A percentile compares a stretch with the other conserved stretches of the same genome.
Evolutionary conservation across 92 coral and sea anemone genomes (phyloP).

Genomic region (Meandrina meandrites): DNA sequence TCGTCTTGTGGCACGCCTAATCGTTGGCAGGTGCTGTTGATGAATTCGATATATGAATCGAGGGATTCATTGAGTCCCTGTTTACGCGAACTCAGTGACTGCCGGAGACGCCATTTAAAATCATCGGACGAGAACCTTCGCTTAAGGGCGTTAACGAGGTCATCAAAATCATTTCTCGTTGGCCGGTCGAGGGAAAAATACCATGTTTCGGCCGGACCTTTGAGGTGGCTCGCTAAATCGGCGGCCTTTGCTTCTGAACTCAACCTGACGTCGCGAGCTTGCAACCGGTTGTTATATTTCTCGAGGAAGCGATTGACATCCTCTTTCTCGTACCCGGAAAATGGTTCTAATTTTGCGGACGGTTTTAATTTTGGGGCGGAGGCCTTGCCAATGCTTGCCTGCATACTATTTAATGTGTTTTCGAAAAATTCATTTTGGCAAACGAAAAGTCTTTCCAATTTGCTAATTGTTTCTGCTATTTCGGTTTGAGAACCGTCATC

Average conservation of each 20-base stretch:
- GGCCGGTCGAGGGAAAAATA: neutral
- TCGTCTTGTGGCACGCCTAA: neutral
- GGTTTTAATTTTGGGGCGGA: too few relatives aligned
- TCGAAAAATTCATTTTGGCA: too few relatives aligned
- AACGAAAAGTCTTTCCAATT: too few relatives aligned
- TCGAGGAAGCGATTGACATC: conserved; percentile 2
- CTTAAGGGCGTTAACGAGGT: neutral
- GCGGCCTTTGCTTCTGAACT: neutral
- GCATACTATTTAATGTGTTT: too few relatives aligned
- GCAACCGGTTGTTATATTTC: neutral
- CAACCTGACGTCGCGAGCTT: neutral
- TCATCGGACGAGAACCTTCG: neutral
- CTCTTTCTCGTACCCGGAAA: neutral
- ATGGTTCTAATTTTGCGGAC: neutral
- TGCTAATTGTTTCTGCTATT: too few relatives aligned
- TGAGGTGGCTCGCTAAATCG: neutral
- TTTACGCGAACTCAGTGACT: neutral
- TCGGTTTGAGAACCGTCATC: too few relatives aligned
- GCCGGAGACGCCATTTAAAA: conserved; percentile 5
- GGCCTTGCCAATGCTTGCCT: too few relatives aligned
- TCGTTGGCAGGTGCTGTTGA: neutral
- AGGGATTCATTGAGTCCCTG: conserved; percentile 13
- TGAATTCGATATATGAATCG: conserved; percentile 6
- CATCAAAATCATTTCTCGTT: neutral
- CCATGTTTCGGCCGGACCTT: conserved; percentile 3